Percentiles rank a stretch among this genome's conserved stretches.
Conservation (phyloP, 2,888 invertebrate genomes). For the Drosophila neonasuta region DNA sequence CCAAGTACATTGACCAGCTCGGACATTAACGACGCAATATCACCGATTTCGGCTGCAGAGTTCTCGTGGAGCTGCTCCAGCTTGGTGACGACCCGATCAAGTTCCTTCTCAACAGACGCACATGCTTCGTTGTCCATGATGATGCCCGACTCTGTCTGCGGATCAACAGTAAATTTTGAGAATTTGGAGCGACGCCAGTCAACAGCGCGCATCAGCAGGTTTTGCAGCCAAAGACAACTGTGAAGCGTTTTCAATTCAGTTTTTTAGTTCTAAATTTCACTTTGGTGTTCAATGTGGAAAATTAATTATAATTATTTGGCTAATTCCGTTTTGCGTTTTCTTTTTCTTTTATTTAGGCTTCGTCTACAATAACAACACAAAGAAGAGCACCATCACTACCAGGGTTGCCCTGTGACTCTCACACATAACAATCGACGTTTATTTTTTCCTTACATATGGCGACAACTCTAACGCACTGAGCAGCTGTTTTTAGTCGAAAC, state of each 20-base stretch:
- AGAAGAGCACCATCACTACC: constrained; percentile 56
- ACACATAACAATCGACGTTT: not conserved
- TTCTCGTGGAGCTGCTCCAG: constrained; percentile 81
- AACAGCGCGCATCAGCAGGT: constrained; percentile 57
- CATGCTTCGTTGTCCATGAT: constrained; percentile 80
- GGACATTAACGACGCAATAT: constrained; percentile 78
- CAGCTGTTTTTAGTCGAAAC: constrained; percentile 46
- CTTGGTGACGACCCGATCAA: constrained; percentile 81
- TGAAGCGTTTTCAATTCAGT: constrained; percentile 9
- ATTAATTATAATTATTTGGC: not conserved
- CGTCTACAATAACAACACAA: constrained; percentile 64
- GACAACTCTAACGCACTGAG: constrained; percentile 34
- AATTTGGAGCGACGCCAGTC: constrained; percentile 61
- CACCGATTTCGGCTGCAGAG: constrained; percentile 77
- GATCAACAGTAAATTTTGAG: constrained; percentile 47
- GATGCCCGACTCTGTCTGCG: constrained; percentile 27
- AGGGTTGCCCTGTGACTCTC: constrained; percentile 38
- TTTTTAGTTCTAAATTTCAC: constrained; percentile 12
- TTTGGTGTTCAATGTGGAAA: not conserved
- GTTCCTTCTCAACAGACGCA: constrained; percentile 81
- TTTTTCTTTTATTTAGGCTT: constrained; percentile 49
- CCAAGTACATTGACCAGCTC: constrained; percentile 76
- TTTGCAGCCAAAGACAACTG: constrained; percentile 23
- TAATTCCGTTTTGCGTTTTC: constrained; percentile 6
- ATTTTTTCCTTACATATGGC: constrained; percentile 4